Base-by-base conservation (phyloP, 1,140 invertebrate genomes). In the Augochlora pura region DNA sequence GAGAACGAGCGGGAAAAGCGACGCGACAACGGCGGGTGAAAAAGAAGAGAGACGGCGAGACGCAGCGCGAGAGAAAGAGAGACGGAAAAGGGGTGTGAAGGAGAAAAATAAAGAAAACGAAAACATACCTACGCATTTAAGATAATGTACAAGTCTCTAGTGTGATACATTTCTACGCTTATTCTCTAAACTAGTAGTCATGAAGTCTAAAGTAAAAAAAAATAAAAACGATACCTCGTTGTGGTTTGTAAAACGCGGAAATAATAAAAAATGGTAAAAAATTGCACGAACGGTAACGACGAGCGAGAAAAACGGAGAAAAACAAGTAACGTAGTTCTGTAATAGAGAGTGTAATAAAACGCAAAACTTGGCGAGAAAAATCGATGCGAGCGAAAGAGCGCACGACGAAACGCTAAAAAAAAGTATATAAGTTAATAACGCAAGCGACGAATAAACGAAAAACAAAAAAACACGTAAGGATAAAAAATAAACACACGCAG, bases 121-220 rank as follows among this genome's bases (percentile, higher is more conserved):
- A 57, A 81, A 77, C 79, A 86, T 89, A 89, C 84, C 82, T 88
- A 87, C 54, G 87, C 88, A 90, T 88, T 89, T 90, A 90, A 88
- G 88, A 87, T 90, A 89, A 87, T 85, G 88, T 90, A 89, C 88
- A 90, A 90, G 88, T 88, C 86, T 89, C 89, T 90, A 90, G 89
- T 90, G 89, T 90, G 89, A 90, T 90, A 90, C 85, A 89, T 88
- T 89, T 90, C 87, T 90, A 90, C 89, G 89, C 89, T 90, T 90
- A 90, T 90, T 88, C 86, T 86, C 84, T 88, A 86, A 52, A 84
- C 89, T 86, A 87, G 86, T 90, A 90, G 88, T 86, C 78, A 73
- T 86, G 87, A 89, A 90, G 86, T 90, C 77, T 88, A 88, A 87
- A 80, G 80, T 81, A 85, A 32, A n/a, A n/a, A n/a, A n/a, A n/a